Evolutionary conservation across 2,113 vertebrate genomes (phyloP).

Genomic region (Psilopogon haemacephalus): DNA sequence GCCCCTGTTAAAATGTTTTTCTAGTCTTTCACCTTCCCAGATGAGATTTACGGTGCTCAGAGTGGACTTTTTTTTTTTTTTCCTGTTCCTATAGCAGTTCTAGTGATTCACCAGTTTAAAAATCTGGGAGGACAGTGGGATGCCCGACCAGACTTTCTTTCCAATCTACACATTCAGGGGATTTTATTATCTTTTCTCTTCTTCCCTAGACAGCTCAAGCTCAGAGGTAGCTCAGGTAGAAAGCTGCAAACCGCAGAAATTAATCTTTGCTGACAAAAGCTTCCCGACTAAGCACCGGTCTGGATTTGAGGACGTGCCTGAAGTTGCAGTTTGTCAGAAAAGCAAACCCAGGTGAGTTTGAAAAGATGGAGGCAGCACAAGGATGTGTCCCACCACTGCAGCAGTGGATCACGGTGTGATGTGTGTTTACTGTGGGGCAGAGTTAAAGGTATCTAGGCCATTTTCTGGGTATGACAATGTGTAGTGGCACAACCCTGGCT

Average conservation of each 20-base stretch:
- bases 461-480: neutral
- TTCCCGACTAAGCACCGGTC: neutral
- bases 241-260: slow-evolving; percentile 54
- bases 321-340: neutral
- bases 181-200: slow-evolving; percentile 61
- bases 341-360: neutral
- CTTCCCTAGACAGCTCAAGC: slow-evolving; percentile 36
- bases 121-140: neutral
- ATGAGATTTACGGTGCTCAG: neutral
- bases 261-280: slow-evolving; percentile 62
- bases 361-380: neutral
- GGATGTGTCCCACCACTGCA: neutral
- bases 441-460: neutral
- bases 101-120: slow-evolving; percentile 25
- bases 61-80: neutral
- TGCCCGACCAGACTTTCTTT: neutral
- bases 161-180: slow-evolving; percentile 31
- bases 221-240: slow-evolving; percentile 51
- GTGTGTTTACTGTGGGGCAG: accelerated
- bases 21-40: neutral
- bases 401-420: accelerated
- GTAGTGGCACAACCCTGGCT: neutral
- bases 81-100: neutral
- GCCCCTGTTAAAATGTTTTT: neutral
- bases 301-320: slow-evolving; percentile 18